Conservation (phyloP, 2,797 vertebrate genomes). For the Poecilia picta region DNA sequence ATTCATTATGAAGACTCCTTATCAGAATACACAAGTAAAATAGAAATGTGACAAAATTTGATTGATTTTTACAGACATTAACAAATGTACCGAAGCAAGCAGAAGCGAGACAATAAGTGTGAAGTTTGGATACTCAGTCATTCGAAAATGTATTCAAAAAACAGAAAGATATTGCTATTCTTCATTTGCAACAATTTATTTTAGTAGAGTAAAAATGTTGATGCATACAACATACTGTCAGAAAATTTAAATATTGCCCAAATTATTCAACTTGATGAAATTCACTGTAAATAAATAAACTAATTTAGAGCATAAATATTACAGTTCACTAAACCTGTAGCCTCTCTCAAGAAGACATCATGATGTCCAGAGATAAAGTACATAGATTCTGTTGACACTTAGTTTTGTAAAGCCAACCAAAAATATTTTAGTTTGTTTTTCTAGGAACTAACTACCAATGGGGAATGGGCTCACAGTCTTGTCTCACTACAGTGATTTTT, state of each 20-base stretch:
- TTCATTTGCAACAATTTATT: not conserved
- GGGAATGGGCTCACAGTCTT: not conserved
- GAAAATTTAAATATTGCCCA: not conserved
- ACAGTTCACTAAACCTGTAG: not conserved
- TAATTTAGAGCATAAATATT: not conserved
- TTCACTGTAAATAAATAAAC: not conserved
- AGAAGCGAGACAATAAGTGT: not conserved
- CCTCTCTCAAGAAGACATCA: not conserved
- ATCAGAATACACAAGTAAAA: not conserved
- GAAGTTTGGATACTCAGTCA: not conserved
- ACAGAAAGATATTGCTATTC: not conserved
- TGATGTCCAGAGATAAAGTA: not conserved
- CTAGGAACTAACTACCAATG: not conserved
- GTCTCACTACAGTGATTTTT: not conserved
- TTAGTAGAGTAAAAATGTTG: not conserved
- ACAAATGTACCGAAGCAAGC: not conserved
- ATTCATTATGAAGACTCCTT: not conserved
- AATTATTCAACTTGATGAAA: not conserved
- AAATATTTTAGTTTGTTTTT: not conserved
- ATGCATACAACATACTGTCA: not conserved
- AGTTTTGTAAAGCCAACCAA: not conserved
- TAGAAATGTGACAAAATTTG: not conserved
- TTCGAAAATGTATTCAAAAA: not conserved
- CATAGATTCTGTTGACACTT: not conserved
- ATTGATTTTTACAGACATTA: not conserved